A percentile compares a stretch with the other conserved stretches of the same genome.
phyloP scores from a whole-genome alignment of 2,888 invertebrate species.

The Latheticus oryzae region DNA sequence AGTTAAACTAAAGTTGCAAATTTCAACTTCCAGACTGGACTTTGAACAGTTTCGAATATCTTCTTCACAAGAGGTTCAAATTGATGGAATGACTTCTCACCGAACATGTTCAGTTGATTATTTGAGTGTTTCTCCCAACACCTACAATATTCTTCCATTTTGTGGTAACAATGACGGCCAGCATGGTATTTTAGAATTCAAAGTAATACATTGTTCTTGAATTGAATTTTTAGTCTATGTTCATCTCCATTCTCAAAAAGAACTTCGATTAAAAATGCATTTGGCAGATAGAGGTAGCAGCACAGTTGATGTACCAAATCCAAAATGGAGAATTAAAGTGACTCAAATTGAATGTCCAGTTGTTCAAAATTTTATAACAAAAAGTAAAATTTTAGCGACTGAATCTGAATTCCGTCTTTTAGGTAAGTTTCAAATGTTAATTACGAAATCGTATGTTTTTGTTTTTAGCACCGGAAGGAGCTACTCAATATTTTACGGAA shows the following conservation, averaged over 20 bases:
- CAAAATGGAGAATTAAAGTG: constrained; percentile 57
- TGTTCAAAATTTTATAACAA: constrained; percentile 36
- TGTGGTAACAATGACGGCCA: constrained; percentile 75
- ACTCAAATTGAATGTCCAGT: constrained; percentile 62
- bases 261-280: constrained; percentile 50
- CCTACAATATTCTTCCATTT: constrained; percentile 66
- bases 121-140: constrained; percentile 69
- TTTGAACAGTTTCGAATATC: constrained; percentile 70
- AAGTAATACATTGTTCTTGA: constrained; percentile 54
- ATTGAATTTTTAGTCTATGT: constrained; percentile 54
- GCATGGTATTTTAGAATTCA: constrained; percentile 67
- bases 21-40: constrained; percentile 64
- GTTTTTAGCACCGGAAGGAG: constrained; percentile 73
- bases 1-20: background rate
- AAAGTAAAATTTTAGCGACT: constrained; percentile 38
- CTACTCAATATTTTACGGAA: constrained; percentile 75
- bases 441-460: background rate
- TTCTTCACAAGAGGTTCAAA: too few relatives aligned
- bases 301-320: constrained; percentile 35
- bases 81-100: too few relatives aligned
- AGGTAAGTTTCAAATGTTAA: constrained; percentile 37
- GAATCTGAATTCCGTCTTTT: constrained; percentile 43
- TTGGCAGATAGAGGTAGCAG: constrained; percentile 67
- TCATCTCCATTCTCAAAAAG: constrained; percentile 51
- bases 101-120: constrained; percentile 67